phyloP scores from a whole-genome alignment of 2,797 vertebrate genomes.

The Sebastiscus tertius region DNA sequence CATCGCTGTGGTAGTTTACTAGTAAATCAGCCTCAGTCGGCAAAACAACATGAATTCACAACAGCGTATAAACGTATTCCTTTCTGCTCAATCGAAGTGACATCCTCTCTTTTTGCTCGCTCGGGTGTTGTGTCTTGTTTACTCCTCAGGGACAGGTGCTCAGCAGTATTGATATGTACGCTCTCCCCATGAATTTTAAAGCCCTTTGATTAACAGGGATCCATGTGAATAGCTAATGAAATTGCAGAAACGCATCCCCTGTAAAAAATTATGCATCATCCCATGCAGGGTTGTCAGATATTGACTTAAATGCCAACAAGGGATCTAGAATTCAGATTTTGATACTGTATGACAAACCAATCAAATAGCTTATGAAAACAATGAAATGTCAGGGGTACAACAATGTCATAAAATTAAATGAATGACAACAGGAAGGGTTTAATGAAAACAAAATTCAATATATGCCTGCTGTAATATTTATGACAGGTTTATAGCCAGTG shows the following conservation, averaged over 20 bases:
- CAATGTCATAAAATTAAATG: constrained; percentile 20
- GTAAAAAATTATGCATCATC: constrained; percentile 38
- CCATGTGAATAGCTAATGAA: constrained; percentile 51
- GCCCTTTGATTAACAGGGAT: constrained; percentile 57
- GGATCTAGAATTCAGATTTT: constrained; percentile 53
- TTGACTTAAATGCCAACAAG: constrained; percentile 62
- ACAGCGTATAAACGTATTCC: constrained; percentile 7
- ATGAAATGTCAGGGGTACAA: constrained; percentile 26
- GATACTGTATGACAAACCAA: constrained; percentile 40
- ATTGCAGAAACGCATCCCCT: constrained; percentile 34
- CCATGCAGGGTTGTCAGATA: constrained; percentile 58
- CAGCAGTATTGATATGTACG: constrained; percentile 59
- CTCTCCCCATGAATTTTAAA: constrained; percentile 63
- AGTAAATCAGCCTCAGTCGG: constrained; percentile 25
- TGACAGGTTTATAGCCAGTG: constrained; percentile 16
- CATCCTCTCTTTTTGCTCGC: constrained; percentile 16
- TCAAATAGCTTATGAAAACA: constrained; percentile 41
- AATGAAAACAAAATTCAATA: constrained; percentile 32
- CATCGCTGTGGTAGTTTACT: neutral
- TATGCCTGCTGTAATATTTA: constrained; percentile 12
- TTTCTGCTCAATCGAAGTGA: constrained; percentile 22
- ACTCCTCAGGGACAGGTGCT: constrained; percentile 52
- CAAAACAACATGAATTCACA: constrained; percentile 26
- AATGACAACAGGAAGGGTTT: constrained; percentile 11
- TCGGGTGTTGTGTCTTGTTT: constrained; percentile 50